Evolutionary conservation across 2,888 invertebrate genomes (phyloP), one percentile per base, ranked within the genome.

Genomic region (Coelinius sp.): DNA sequence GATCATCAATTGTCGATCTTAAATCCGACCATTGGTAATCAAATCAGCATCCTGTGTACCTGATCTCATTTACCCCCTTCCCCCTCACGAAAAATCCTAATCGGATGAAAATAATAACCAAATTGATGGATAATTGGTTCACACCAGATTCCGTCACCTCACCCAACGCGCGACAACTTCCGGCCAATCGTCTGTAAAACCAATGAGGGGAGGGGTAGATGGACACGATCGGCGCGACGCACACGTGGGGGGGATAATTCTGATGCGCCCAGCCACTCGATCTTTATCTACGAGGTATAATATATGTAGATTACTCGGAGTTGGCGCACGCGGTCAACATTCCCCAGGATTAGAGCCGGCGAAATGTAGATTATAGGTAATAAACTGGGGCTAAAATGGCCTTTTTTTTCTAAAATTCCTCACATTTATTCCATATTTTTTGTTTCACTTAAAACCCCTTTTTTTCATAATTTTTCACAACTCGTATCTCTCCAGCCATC

Each of bases 321-420:
- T 52, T 53, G 69, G 27, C 49, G 62, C 62, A 46, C 49, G 46
- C 62, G 49, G 62, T 62, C 62, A 62, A 69, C 69, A 69, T 69
- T 69, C 49, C 22, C 49, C 27, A 35, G 69, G 69, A 69, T 69
- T 69, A 69, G 69, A 69, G 69, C 69, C 59, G 69, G 63, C 69
- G 69, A 69, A 69, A 69, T 69, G 69, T 69, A 69, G 69, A 69
- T 69, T 69, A 69, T 44, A 62, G 69, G 69, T 69, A 69, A 69
- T 69, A 69, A 69, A 69, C 69, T 49, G 69, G 69, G 69, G 69
- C 69, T 62, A 69, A 69, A 62, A 62, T 62, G 62, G 69, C 62
- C 68, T 20, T 49, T 22, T 53, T 49, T 49, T 63, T 49, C 46
- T 69, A 63, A 63, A 59, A 59, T 22, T 24, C 69, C 35, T 35